These are phyloP conservation scores for Trichogramma dendrolimi DNA, from an alignment of 2,888 invertebrate genomes.

Conservation along the genomic window DNA sequence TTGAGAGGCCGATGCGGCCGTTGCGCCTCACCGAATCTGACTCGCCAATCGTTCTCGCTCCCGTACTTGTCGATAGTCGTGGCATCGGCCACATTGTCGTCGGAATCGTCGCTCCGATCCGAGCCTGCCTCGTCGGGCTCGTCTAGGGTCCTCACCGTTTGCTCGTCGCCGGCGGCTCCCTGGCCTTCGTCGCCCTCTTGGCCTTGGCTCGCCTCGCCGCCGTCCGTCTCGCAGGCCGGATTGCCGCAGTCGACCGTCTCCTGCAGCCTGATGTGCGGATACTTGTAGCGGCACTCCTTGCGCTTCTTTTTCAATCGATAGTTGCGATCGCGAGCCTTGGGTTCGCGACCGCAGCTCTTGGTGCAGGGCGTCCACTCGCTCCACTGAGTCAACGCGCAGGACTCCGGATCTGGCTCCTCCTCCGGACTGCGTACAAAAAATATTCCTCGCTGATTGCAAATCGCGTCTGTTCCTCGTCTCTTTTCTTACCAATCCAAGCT, in stretches of 20 bases:
- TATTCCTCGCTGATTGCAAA: not conserved
- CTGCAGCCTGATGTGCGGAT: constrained; percentile 36
- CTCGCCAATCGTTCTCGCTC: not conserved
- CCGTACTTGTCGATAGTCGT: constrained; percentile 20
- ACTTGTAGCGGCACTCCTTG: constrained; percentile 39
- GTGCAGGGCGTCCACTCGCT: constrained; percentile 77
- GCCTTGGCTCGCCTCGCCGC: constrained; percentile 24
- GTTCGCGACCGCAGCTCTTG: constrained; percentile 82
- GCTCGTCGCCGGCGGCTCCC: constrained; percentile 7
- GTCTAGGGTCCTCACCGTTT: constrained; percentile 6
- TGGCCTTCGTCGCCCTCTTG: constrained; percentile 50
- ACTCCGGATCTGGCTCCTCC: constrained; percentile 33
- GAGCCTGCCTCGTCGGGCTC: constrained; percentile 22
- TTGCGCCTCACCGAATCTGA: no score
- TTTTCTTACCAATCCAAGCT: constrained; percentile 40
- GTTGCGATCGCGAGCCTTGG: constrained; percentile 70
- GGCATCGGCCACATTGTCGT: constrained; percentile 1
- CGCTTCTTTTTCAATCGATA: constrained; percentile 57
- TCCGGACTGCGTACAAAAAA: constrained; percentile 11
- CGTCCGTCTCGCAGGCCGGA: constrained; percentile 37
- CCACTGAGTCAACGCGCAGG: constrained; percentile 73
- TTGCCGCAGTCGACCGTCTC: constrained; percentile 42
- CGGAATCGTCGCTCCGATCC: constrained; percentile 28
- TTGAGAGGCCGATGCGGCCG: no score
- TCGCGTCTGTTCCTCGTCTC: not conserved